Conservation (phyloP, 37 sponge, comb jelly and placozoan genomes). For the Aplysina aerophoba region DNA sequence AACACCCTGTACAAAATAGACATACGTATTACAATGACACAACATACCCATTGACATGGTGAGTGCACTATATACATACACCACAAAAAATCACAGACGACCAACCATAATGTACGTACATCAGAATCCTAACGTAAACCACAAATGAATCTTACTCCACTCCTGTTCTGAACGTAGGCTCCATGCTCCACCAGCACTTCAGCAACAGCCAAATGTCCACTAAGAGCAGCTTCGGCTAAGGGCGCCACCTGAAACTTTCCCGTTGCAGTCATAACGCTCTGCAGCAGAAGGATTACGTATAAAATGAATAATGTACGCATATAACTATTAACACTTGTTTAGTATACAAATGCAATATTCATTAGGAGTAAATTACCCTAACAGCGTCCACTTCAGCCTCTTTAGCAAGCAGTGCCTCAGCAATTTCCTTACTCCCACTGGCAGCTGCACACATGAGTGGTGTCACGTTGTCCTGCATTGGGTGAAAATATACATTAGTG, state of each 20-base stretch:
- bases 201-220: constrained; percentile 2
- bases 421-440: constrained; percentile 17
- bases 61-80: no score
- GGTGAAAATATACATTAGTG: background rate
- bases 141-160: background rate
- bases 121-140: no score
- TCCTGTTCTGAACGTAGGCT: background rate
- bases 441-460: constrained; percentile 22
- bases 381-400: constrained; percentile 19
- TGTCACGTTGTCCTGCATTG: background rate
- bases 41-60: no score
- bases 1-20: background rate
- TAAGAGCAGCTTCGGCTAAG: constrained; percentile 5
- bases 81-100: no score
- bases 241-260: background rate
- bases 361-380: background rate
- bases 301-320: background rate
- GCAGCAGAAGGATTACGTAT: background rate
- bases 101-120: no score
- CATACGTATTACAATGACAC: background rate
- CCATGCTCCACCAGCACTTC: background rate
- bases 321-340: background rate
- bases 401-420: background rate
- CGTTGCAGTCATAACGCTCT: background rate
- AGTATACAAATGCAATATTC: background rate